Evolutionary conservation across 2,888 invertebrate species (phyloP).

Genomic region (Nomada fucata): DNA sequence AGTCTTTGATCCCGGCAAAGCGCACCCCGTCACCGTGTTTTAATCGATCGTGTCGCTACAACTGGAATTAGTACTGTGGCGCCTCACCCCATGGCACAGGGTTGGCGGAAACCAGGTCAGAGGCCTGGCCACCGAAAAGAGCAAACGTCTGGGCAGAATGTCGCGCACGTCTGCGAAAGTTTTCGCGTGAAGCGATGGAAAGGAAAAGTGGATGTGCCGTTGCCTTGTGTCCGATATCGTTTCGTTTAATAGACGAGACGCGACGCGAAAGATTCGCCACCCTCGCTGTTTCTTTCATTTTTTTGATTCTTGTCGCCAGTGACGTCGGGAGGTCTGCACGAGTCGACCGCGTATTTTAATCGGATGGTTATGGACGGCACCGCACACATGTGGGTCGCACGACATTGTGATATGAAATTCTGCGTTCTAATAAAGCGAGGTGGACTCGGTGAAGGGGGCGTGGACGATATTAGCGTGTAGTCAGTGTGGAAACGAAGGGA

Average conservation of each 20-base stretch:
- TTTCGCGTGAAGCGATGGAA: not conserved
- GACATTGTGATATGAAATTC: slow-evolving; percentile 21
- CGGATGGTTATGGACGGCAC: slow-evolving; percentile 6
- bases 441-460: not conserved
- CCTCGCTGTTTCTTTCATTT: not conserved
- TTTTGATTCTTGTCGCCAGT: slow-evolving; percentile 1
- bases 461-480: not conserved
- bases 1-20: slow-evolving; percentile 28
- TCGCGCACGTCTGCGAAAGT: not conserved
- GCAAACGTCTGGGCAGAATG: slow-evolving; percentile 2
- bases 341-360: slow-evolving; percentile 31
- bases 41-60: slow-evolving; percentile 52
- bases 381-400: slow-evolving; percentile 18
- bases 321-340: slow-evolving; percentile 33
- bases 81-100: slow-evolving; percentile 23
- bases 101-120: slow-evolving; percentile 41
- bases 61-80: slow-evolving; percentile 41
- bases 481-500: too few relatives aligned
- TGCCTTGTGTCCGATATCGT: slow-evolving; percentile 5
- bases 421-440: not conserved
- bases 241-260: not conserved
- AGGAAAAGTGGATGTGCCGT: not conserved
- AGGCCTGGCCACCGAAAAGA: slow-evolving; percentile 24
- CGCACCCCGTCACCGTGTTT: slow-evolving; percentile 37
- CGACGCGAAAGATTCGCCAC: not conserved